Evolutionary conservation across 2,888 invertebrate species (phyloP), one percentile per base, ranked within the genome.

Genomic region (Brassicogethes aeneus): DNA sequence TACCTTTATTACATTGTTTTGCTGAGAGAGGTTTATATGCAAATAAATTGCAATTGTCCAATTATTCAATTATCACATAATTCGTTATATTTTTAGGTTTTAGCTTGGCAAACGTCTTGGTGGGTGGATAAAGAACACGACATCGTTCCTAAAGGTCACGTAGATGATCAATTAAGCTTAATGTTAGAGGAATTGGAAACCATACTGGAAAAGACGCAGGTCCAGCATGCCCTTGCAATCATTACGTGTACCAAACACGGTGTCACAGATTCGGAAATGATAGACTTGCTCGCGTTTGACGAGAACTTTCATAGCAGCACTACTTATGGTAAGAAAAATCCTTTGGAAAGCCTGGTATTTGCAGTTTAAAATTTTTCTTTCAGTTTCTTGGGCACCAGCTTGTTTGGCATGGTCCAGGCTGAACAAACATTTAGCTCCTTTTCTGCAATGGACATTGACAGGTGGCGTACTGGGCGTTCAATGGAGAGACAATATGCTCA

Each of bases 181-280:
- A 79, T 85, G 63, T 69, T 90, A 42, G 79, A 84, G 39, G 77
- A 79, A 44, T 69, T 82, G 16, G 83, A 83, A 63, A 73, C 74
- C 1, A 79, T 82, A 37, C 70, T 86, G 35, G 82, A 82, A 0
- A 70, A 71, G 30, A 77, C 77, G 16, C 73, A 79, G 46, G 81
- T 83, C 12, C 76, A 76, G 58, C 71, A 75, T 37, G 78, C 86
- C 39, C 69, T 90, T 29, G 79, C 86, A 2, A 73, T 88, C 44
- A 69, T 90, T 42, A 78, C 84, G 1, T 80, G 84, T 2, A 77
- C 88, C 3, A 76, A 85, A 40, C 77, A 83, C 60, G 91, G 91
- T 2, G 71, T 91, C 34, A 80, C 83, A 14, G 86, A 87, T 58
- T 82, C 83, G 2, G 91, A 92, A 70, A 82, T 87, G 64, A 69